Evolutionary conservation across 2,888 invertebrate species (phyloP).

Genomic region (Gisinianus flammeolus): DNA sequence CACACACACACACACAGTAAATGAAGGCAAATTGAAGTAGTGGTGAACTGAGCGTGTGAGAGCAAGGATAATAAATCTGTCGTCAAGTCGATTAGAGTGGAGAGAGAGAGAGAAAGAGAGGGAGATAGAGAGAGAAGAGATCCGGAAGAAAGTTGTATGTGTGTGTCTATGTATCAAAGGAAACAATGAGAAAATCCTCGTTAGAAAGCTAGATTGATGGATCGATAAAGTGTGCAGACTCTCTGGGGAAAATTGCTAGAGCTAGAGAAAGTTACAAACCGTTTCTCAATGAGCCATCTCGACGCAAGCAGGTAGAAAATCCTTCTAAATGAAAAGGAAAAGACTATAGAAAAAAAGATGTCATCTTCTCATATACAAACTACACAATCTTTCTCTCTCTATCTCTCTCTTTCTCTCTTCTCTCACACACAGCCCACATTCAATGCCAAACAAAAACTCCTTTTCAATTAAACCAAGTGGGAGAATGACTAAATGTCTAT

Average conservation of each 20-base stretch:
- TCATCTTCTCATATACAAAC: constrained; percentile 14
- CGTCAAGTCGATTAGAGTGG: constrained; percentile 29
- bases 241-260: constrained; percentile 16
- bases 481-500: constrained; percentile 2
- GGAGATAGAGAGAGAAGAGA: neutral
- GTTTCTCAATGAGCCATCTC: neutral
- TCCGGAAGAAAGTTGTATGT: constrained; percentile 13
- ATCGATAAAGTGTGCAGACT: constrained; percentile 31
- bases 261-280: neutral
- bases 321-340: neutral
- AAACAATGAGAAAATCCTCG: constrained; percentile 33
- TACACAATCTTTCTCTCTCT: too few species aligned
- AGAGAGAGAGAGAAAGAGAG: neutral
- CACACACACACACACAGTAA: neutral
- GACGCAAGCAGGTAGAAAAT: neutral
- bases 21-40: constrained; percentile 7
- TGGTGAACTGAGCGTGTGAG: constrained; percentile 3
- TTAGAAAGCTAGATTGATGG: constrained; percentile 30
- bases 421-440: neutral
- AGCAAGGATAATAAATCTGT: constrained; percentile 27
- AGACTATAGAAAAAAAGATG: neutral
- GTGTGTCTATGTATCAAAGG: constrained; percentile 19
- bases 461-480: constrained; percentile 29
- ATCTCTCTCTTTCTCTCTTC: too few species aligned
- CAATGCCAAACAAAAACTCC: constrained; percentile 12